Base-by-base conservation (phyloP, 2,113 vertebrate genomes). In the Ardeotis arabs region DNA sequence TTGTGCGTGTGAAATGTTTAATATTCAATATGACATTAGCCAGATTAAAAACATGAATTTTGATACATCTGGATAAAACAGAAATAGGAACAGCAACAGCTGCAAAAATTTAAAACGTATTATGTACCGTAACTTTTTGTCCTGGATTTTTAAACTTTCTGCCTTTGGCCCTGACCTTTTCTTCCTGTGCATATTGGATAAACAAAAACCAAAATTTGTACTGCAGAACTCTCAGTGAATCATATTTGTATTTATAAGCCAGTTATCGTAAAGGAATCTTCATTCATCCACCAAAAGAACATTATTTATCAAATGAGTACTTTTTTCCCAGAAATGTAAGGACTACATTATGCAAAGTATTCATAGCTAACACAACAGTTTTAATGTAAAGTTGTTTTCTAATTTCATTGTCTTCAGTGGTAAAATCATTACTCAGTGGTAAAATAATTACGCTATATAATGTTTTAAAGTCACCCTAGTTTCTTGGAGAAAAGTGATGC, bases 61-160 rank as follows among this genome's bases (percentile, higher is more conserved):
- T 84, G 25, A 9, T 95, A 67, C 50, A 74, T 89, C 87, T 92
- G 87, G 59, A 86, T 77, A 82, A 50, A 74, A 88, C 67, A 90
- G 77, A 91, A 89, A 79, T 19, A 90, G 16, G 23, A n/a, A 92
- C 9, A 1, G 37, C 47, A 94, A 89, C 74, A 95, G 87, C 92
- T 96, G 87, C 64, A 90, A 83, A 87, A 75, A 70, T 69, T 93
- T 89, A 82, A 84, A 93, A 79, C 12, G 3, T 16, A 73, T 8
- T 64, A 69, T 27, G 39, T 87, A 60, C 33, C 1, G 16, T 64
- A 72, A 90, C 77, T 64, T 90, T 75, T 88, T 88, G 60, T 93
- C 41, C 73, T 84, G 28, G 22, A 85, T 80, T 93, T 93, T 56
- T 93, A 84, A 81, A 92, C 69, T 93, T 88, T 96, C 23, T 91